phyloP scores from a whole-genome alignment of 2,888 invertebrate species.

The Scaptomyza tumidula region DNA sequence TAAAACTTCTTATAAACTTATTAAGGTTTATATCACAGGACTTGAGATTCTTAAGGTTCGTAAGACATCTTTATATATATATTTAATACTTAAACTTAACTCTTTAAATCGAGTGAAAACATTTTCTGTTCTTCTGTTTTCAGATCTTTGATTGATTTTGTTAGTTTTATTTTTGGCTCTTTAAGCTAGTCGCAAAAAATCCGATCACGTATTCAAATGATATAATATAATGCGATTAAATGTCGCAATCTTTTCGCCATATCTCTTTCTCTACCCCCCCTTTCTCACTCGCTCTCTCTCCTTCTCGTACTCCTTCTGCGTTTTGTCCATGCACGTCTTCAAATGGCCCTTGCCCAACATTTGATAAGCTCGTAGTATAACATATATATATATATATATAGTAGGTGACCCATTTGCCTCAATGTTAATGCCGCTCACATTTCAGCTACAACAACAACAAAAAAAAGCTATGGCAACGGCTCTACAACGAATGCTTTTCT shows the following conservation, averaged over 20 bases:
- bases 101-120: no score
- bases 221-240: constrained; percentile 54
- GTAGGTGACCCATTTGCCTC: constrained; percentile 70
- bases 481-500: not conserved
- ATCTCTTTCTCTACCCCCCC: not conserved
- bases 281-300: not conserved
- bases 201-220: constrained; percentile 37
- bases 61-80: no score
- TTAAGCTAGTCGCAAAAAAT: not conserved
- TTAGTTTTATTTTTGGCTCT: not conserved
- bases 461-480: constrained; percentile 16
- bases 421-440: constrained; percentile 69
- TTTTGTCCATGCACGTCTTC: constrained; percentile 35
- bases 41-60: no score
- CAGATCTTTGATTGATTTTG: not conserved
- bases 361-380: constrained; percentile 8
- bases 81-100: no score
- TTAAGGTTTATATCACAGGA: no score
- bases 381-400: no score
- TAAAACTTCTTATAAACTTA: no score
- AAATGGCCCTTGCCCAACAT: constrained; percentile 71
- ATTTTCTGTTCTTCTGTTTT: no score
- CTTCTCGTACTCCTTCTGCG: not conserved
- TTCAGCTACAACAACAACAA: constrained; percentile 40
- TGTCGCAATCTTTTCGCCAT: constrained; percentile 32